phyloP scores from a whole-genome alignment of 2,113 vertebrate genomes.

The Xyliphius kryptos region DNA sequence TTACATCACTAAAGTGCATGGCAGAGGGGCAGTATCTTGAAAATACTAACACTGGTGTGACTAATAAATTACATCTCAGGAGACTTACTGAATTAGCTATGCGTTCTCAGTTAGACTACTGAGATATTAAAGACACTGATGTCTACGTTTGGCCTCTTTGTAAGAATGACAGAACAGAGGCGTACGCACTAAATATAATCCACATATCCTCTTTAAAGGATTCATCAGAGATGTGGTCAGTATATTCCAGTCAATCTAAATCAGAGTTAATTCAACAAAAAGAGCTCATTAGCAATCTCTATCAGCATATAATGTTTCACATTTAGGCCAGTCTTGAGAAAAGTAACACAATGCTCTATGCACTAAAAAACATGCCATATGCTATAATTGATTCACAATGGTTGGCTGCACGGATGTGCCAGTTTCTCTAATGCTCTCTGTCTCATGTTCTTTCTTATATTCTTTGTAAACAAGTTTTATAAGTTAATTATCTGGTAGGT shows the following conservation, averaged over 20 bases:
- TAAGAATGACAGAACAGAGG: constrained; percentile 51
- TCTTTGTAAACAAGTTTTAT: too few relatives aligned
- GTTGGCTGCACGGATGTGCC: too few relatives aligned
- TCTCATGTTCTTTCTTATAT: too few relatives aligned
- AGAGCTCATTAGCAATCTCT: constrained; percentile 22
- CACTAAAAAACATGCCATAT: too few relatives aligned
- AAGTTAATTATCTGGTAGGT: too few relatives aligned
- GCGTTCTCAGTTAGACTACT: constrained; percentile 49
- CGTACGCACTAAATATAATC: constrained; percentile 67
- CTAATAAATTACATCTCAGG: constrained; percentile 47
- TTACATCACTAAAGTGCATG: constrained; percentile 46
- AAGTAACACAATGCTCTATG: too few relatives aligned
- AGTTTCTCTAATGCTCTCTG: too few relatives aligned
- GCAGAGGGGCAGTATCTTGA: too few relatives aligned
- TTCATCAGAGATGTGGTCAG: constrained; percentile 38
- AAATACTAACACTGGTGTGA: constrained; percentile 36
- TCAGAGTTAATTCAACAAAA: constrained; percentile 38
- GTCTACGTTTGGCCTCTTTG: constrained; percentile 57
- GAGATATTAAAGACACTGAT: constrained; percentile 60
- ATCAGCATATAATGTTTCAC: constrained; percentile 38
- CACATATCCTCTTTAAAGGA: too few relatives aligned
- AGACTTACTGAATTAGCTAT: constrained; percentile 51
- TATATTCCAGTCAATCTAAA: too few relatives aligned
- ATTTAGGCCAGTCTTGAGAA: constrained; percentile 28
- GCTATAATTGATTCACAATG: too few relatives aligned